Evolutionary conservation across 2,888 invertebrate species (phyloP), one percentile per base, ranked within the genome.

Genomic region (Iphiclides podalirius): DNA sequence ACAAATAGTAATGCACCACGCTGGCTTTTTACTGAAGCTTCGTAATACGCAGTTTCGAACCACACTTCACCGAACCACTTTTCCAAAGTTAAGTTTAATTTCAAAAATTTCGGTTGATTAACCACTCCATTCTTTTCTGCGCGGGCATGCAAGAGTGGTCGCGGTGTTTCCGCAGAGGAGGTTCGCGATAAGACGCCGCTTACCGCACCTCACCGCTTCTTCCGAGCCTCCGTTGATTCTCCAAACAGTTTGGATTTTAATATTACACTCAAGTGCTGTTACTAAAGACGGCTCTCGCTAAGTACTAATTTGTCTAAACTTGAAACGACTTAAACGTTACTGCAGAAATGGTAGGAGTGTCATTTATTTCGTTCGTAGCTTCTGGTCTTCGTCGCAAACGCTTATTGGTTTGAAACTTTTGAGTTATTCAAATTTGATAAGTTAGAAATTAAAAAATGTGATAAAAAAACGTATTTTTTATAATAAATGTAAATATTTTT

Each of bases 201-300:
- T 64, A 54, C 57, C 64, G 58, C 61, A 57, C 54, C 55, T 62
- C 58, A 49, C 58, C 60, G 58, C 54, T n/a, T n/a, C 55, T 61
- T 58, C 52, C 58, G 45, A 62, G 59, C 60, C 64, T 60, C 57
- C 53, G 57, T 52, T 59, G 57, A 57, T 63, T 63, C 69, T 70
- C 58, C 64, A 66, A 72, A 75, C 79, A 78, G 80, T 84, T 86
- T 81, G 81, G 78, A 80, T 85, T 87, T 87, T 86, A 87, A 87
- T 87, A 86, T 85, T 72, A 79, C 70, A 66, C 74, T 82, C 81
- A 82, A 87, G 85, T 83, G 83, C 77, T 85, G 83, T 84, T 75
- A 67, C 75, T 77, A 79, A 81, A 85, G 82, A 81, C 72, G 67
- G 81, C 75, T 67, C 68, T 66, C 57, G 61, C 72, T 76, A 82